These are phyloP conservation scores for Temnothorax rugatulus DNA, from an alignment of 2,888 invertebrate genomes.

Conservation along the genomic window DNA sequence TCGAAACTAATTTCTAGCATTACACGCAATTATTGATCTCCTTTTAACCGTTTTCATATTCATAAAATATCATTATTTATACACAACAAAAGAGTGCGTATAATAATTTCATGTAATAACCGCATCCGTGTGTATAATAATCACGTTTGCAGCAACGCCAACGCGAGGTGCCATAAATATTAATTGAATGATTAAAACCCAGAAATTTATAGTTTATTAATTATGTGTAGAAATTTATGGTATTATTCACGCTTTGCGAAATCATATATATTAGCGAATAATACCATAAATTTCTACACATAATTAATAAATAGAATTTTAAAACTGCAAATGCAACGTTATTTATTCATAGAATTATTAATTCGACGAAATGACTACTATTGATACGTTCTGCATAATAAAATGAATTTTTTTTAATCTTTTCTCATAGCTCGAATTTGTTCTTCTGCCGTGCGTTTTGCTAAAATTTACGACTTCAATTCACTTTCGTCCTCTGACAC, in stretches of 20 bases:
- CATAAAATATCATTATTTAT: not conserved
- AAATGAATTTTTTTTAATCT: not conserved
- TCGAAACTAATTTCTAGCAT: not conserved
- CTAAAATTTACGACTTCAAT: conserved; percentile 30
- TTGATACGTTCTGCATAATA: not conserved
- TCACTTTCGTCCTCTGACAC: conserved; percentile 56
- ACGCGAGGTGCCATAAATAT: not conserved
- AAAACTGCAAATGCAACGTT: not conserved
- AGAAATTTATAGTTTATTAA: conserved; percentile 6
- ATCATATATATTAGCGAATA: no score
- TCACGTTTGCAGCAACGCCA: no score
- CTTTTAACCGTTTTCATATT: not conserved
- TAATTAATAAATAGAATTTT: not conserved
- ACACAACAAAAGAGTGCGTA: not conserved
- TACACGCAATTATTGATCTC: not conserved
- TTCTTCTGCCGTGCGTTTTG: not conserved
- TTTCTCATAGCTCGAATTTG: not conserved
- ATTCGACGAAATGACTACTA: not conserved
- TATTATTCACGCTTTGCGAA: not conserved
- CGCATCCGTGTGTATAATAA: not conserved
- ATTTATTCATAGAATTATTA: not conserved
- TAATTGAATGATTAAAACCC: conserved; percentile 14
- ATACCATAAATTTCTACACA: no score
- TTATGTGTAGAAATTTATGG: not conserved
- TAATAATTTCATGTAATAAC: not conserved